Conservation (phyloP, 2,113 vertebrate species). For the Philantomba maxwellii region DNA sequence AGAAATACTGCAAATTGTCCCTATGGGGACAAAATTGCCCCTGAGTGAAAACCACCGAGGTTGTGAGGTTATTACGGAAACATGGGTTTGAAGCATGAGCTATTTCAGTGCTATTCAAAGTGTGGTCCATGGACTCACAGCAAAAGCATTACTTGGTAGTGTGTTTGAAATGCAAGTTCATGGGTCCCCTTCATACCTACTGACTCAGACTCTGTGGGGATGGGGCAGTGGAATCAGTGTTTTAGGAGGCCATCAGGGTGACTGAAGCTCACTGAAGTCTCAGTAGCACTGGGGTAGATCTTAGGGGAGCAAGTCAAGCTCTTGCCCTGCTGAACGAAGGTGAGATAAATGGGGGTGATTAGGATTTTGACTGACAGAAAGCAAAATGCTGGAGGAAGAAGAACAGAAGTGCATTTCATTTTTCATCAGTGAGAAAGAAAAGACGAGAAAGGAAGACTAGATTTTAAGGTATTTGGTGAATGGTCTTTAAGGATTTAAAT, state of each 20-base stretch:
- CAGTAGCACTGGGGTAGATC: background rate
- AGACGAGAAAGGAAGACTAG: background rate
- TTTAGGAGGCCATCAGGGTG: background rate
- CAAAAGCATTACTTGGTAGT: background rate
- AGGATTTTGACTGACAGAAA: background rate
- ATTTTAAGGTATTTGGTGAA: background rate
- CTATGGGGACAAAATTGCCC: background rate
- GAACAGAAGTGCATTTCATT: background rate
- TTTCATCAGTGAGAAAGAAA: background rate
- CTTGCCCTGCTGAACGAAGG: background rate
- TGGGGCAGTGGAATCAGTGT: background rate
- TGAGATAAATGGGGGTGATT: background rate
- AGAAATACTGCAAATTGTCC: background rate
- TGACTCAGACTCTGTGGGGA: background rate
- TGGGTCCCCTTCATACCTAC: background rate
- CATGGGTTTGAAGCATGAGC: background rate
- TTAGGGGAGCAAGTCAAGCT: background rate
- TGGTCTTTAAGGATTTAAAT: background rate
- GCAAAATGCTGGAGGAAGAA: background rate
- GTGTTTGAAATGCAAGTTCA: background rate
- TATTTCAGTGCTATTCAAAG: background rate
- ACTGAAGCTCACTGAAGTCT: background rate
- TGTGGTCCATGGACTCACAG: background rate
- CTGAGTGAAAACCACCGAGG: background rate
- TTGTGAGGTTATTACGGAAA: background rate